These are phyloP conservation scores for Drosophila tristis DNA, from an alignment of 1,140 invertebrate species.

Conservation along the genomic window DNA sequence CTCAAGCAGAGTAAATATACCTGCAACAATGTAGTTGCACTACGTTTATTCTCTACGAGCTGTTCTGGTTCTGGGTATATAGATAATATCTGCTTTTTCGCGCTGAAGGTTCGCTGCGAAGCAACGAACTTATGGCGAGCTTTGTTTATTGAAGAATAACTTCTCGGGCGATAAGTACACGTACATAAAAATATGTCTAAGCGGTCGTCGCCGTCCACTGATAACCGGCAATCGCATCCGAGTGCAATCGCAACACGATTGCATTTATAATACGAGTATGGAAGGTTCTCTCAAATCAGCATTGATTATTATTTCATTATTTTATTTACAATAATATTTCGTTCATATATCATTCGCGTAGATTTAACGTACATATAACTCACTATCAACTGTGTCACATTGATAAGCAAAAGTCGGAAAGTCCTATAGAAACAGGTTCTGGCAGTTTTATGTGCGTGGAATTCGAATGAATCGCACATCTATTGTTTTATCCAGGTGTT, in stretches of 20 bases:
- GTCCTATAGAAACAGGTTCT: constrained; percentile 21
- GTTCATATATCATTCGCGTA: background rate
- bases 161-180: constrained; percentile 25
- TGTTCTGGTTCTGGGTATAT: background rate
- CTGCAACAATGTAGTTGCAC: too few relatives aligned
- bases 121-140: constrained; percentile 34
- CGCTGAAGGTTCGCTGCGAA: background rate
- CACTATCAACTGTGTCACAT: constrained; percentile 10
- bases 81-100: constrained; percentile 2
- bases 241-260: constrained; percentile 28
- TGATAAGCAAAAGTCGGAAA: constrained; percentile 19
- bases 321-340: constrained; percentile 7
- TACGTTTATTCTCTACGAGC: too few relatives aligned
- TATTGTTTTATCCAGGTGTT: constrained; percentile 1
- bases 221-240: constrained; percentile 30
- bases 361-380: constrained; percentile 19
- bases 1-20: constrained; percentile 37
- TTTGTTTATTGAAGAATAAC: constrained; percentile 17
- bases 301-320: constrained; percentile 5
- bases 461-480: constrained; percentile 15
- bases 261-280: constrained; percentile 15
- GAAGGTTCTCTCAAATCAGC: background rate
- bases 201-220: constrained; percentile 17
- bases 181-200: constrained; percentile 54
- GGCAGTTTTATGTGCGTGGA: background rate